phyloP scores from a whole-genome alignment of 2,797 vertebrate species.

The Fratercula arctica region DNA sequence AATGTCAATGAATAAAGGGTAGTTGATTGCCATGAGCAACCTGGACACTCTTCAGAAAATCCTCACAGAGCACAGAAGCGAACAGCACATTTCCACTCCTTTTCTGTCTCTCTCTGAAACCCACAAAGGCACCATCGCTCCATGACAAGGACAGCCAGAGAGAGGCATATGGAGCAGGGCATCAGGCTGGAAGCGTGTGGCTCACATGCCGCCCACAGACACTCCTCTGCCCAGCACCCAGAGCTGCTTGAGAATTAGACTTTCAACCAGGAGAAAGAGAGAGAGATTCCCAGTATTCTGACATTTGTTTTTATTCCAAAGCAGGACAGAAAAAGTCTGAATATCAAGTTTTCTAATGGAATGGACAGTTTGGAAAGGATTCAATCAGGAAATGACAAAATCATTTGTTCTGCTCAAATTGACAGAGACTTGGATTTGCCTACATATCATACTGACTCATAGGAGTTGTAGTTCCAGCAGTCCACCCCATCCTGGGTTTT shows the following conservation, averaged over 20 bases:
- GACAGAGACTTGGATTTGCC: neutral
- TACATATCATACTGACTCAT: neutral
- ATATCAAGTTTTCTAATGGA: neutral
- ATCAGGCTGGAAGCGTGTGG: fast-evolving
- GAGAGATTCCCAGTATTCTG: neutral
- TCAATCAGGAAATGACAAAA: neutral
- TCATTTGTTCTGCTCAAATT: neutral
- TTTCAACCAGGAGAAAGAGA: neutral
- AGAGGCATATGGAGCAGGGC: neutral
- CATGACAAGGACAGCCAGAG: neutral
- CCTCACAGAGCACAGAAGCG: neutral
- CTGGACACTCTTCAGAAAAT: neutral
- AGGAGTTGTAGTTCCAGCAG: neutral
- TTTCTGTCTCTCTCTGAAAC: neutral
- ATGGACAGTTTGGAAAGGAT: slow-evolving; percentile 9
- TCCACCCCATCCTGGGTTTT: neutral
- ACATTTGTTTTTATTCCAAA: neutral
- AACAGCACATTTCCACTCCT: neutral
- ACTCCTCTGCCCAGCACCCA: neutral
- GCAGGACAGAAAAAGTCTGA: neutral
- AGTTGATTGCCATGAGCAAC: neutral
- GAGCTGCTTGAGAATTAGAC: neutral
- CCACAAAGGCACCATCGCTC: neutral
- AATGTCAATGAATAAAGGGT: neutral
- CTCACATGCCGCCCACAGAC: neutral